phyloP scores from a whole-genome alignment of 2,888 invertebrate genomes.

The Drosophila lacicola region DNA sequence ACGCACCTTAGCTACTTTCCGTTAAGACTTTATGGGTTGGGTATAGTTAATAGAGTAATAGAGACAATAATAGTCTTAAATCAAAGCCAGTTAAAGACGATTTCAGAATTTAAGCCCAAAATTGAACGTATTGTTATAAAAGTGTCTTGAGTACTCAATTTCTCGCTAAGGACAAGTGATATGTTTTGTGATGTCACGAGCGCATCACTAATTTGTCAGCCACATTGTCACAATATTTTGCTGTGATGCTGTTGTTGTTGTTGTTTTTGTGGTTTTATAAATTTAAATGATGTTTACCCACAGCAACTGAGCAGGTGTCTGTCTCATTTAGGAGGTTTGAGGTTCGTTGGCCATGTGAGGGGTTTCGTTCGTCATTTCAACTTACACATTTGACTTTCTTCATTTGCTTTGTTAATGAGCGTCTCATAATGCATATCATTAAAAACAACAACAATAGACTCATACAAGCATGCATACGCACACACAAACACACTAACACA shows the following conservation, averaged over 20 bases:
- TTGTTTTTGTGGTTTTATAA: slow-evolving; percentile 60
- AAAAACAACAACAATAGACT: slow-evolving; percentile 61
- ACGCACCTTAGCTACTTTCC: too few species aligned
- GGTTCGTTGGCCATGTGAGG: slow-evolving; percentile 40
- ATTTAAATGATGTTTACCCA: slow-evolving; percentile 68
- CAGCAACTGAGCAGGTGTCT: slow-evolving; percentile 31
- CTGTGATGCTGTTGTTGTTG: slow-evolving; percentile 23
- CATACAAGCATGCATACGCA: slow-evolving; percentile 17
- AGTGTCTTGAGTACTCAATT: neutral
- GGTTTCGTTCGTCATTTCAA: slow-evolving; percentile 36
- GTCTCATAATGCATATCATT: slow-evolving; percentile 77
- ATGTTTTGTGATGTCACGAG: slow-evolving; percentile 3
- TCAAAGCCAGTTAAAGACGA: too few species aligned
- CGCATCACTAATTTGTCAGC: slow-evolving; percentile 35
- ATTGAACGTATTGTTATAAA: too few species aligned
- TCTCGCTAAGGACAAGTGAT: neutral
- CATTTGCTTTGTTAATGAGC: slow-evolving; percentile 79
- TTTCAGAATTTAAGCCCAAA: too few species aligned
- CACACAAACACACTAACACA: slow-evolving; percentile 1
- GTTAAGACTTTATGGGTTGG: too few species aligned
- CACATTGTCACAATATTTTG: slow-evolving; percentile 37
- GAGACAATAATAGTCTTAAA: too few species aligned
- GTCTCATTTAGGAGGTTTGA: slow-evolving; percentile 20
- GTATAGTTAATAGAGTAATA: too few species aligned
- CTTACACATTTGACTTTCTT: slow-evolving; percentile 69